Percentiles rank a stretch among this genome's conserved stretches.
Evolutionary conservation across 2,888 invertebrate species (phyloP).

Genomic region (Camptogramma bilineatum): DNA sequence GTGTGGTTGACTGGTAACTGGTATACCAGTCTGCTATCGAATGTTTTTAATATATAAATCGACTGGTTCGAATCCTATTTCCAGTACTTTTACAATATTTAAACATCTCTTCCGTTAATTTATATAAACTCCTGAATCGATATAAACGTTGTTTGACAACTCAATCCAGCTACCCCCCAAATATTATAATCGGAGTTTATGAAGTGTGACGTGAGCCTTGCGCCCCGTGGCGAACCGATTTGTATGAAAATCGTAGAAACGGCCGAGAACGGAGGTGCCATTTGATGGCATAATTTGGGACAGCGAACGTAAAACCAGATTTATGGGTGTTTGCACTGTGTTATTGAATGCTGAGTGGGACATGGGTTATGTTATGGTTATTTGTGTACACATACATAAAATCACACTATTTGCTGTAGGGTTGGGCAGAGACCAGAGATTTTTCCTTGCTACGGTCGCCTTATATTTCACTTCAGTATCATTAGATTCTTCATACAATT

Average conservation of each 20-base stretch:
- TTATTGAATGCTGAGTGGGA: slow-evolving; percentile 77
- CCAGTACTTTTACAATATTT: no score
- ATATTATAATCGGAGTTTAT: slow-evolving; percentile 84
- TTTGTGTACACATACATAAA: background rate
- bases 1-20: background rate
- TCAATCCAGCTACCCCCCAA: slow-evolving; percentile 50
- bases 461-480: no score
- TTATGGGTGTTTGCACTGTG: slow-evolving; percentile 75
- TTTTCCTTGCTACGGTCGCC: no score
- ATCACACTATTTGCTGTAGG: no score
- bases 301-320: slow-evolving; percentile 75
- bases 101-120: no score
- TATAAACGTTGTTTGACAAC: slow-evolving; percentile 33
- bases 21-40: no score
- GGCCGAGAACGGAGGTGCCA: slow-evolving; percentile 66
- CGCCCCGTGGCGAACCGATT: slow-evolving; percentile 76
- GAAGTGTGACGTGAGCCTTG: slow-evolving; percentile 67
- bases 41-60: no score
- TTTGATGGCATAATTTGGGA: slow-evolving; percentile 83
- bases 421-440: no score
- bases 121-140: background rate
- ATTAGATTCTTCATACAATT: no score
- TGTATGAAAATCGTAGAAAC: slow-evolving; percentile 80
- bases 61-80: no score
- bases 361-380: slow-evolving; percentile 65